Evolutionary conservation across 2,888 invertebrate genomes (phyloP).

Genomic region (Drosophila anomalata): DNA sequence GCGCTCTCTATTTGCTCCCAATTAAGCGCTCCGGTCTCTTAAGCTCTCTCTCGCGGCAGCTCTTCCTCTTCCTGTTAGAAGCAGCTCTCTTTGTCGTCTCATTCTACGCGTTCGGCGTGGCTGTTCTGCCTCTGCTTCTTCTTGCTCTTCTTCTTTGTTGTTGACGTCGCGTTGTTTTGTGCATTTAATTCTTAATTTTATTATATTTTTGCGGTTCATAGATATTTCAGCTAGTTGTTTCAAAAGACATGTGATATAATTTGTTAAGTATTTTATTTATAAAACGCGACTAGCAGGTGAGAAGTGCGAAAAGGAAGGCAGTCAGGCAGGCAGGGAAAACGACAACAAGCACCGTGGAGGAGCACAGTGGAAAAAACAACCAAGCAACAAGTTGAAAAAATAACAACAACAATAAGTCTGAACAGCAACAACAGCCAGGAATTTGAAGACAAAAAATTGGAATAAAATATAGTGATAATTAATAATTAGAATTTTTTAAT

Average conservation of each 20-base stretch:
- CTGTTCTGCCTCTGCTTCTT: conserved; percentile 39
- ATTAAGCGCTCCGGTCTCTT: conserved; percentile 11
- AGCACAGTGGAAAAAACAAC: conserved; percentile 12
- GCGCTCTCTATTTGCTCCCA: conserved; percentile 15
- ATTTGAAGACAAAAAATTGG: conserved; percentile 14
- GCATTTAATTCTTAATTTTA: conserved; percentile 25
- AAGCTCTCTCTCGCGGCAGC: background rate
- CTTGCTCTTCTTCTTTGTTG: conserved; percentile 22
- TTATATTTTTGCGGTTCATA: conserved; percentile 19
- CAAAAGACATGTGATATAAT: conserved; percentile 71
- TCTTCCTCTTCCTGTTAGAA: conserved; percentile 46
- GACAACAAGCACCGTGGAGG: conserved; percentile 13
- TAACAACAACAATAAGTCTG: conserved; percentile 18
- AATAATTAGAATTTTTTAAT: background rate
- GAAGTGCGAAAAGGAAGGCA: conserved; percentile 5
- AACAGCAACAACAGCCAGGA: background rate
- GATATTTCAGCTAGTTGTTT: conserved; percentile 24
- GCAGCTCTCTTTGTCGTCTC: conserved; percentile 45
- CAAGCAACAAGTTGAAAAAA: conserved; percentile 6
- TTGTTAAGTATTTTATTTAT: conserved; percentile 76
- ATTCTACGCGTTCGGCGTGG: conserved; percentile 23
- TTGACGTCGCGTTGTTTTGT: conserved; percentile 40
- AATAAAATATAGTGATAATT: background rate
- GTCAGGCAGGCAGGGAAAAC: conserved; percentile 1
- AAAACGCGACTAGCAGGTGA: conserved; percentile 18